Evolutionary conservation across 2,797 vertebrate species (phyloP), one percentile per base, ranked within the genome.

Genomic region (Botia kubotai): DNA sequence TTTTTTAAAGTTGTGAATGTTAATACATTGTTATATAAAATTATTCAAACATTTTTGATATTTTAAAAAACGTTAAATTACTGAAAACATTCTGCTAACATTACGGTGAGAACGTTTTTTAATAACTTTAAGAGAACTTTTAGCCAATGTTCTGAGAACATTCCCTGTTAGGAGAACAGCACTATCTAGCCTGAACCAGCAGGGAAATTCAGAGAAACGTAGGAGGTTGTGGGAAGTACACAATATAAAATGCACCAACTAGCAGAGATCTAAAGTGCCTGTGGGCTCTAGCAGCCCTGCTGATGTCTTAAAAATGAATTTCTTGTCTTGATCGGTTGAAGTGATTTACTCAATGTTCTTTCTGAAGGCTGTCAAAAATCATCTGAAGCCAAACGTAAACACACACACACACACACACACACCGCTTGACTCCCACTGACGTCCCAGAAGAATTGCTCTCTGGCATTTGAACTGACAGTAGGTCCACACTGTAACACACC

Each of bases 391-490:
- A 33, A 6, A 62, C 55, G 7, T 70, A 21, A 67, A 19, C 63
- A 53, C 50, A 52, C 50, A 52, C 50, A 52, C 50, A 52, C 33
- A 23, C 19, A 73, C 55, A 12, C 8, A 72, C 17, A 66, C 46
- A 79, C 6, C 29, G 43, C 36, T 46, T 26, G 46, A 36, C 48
- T 79, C 48, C 13, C 17, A 21, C 46, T n/a, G 16, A 12, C 57
- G 26, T 72, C 62, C 62, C 79, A 50, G 39, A 60, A 48, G 68
- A 52, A 70, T 70, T 55, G 26, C 26, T 36, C 50, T n/a, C 7
- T 62, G 66, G 53, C 71, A 76, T 67, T 19, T 75, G 26, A 57
- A 60, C 63, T 84, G 73, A 53, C 83, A 81, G 53, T 46, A 10
- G 12, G 55, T 48, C 53, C 26, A 77, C 57, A 77, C 63, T 53